phyloP scores from a whole-genome alignment of 2,113 vertebrate species.

The Malaclemys terrapin region DNA sequence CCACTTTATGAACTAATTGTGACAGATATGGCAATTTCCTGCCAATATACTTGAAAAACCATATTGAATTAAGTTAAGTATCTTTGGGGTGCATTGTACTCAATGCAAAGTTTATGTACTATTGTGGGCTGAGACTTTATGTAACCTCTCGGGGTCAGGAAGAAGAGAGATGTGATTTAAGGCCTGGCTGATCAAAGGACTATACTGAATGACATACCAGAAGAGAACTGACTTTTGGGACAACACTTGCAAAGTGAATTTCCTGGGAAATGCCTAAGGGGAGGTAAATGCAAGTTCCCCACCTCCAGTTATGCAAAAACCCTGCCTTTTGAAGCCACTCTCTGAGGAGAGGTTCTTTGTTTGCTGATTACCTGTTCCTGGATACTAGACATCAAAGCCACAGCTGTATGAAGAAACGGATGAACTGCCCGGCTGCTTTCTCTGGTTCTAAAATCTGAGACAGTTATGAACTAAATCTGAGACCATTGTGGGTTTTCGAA shows the following conservation, averaged over 20 bases:
- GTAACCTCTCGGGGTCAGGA: not conserved
- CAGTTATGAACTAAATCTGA: too few species aligned
- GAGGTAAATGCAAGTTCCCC: not conserved
- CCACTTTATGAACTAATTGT: not conserved
- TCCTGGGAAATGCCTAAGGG: not conserved
- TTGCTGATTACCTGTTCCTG: too few species aligned
- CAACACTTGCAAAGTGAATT: not conserved
- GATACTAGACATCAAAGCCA: too few species aligned
- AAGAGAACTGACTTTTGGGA: not conserved
- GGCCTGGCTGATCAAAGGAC: not conserved
- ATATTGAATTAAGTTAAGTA: not conserved
- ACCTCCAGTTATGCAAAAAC: too few species aligned
- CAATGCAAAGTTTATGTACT: not conserved
- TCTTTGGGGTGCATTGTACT: not conserved
- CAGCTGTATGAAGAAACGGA: too few species aligned
- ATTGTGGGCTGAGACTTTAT: not conserved
- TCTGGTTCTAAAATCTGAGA: too few species aligned
- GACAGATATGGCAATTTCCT: not conserved
- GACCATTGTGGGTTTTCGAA: too few species aligned
- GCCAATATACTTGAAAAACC: not conserved
- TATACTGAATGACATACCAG: not conserved
- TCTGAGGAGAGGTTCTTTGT: too few species aligned
- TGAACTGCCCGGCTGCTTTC: too few species aligned
- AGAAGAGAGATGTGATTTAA: not conserved
- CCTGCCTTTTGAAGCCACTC: too few species aligned